These are phyloP conservation scores for Pachydiplax longipennis DNA, from an alignment of 2,888 invertebrate species.

Conservation along the genomic window DNA sequence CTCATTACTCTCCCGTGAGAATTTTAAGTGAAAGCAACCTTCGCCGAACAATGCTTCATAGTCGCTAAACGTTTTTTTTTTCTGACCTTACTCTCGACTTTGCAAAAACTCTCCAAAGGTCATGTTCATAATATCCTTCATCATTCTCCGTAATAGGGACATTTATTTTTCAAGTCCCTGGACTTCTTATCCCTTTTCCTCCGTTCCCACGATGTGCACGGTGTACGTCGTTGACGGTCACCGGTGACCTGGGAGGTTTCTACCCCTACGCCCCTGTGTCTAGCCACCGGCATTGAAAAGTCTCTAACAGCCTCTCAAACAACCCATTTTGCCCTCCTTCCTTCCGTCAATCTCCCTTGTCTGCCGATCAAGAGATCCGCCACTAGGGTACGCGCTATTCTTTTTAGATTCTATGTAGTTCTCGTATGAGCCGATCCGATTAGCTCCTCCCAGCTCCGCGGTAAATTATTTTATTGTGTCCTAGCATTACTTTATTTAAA, in stretches of 20 bases:
- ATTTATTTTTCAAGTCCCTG: neutral
- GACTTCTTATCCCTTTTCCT: neutral
- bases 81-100: neutral
- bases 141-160: neutral
- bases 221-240: neutral
- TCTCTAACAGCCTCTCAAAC: neutral
- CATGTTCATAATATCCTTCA: neutral
- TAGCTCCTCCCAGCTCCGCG: too few relatives aligned
- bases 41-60: neutral
- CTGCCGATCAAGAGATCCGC: neutral
- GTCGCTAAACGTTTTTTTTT: neutral
- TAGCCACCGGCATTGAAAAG: neutral
- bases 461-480: too few relatives aligned
- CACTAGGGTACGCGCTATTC: neutral
- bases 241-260: neutral
- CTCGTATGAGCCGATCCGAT: neutral
- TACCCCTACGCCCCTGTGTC: neutral
- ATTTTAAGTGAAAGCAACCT: neutral
- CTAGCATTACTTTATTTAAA: too few relatives aligned
- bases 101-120: neutral
- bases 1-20: too few relatives aligned
- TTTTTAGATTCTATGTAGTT: too few relatives aligned
- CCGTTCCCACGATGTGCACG: neutral
- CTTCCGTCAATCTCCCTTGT: neutral
- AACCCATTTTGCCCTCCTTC: neutral